Conservation (phyloP, 1,140 invertebrate genomes). For the Calephelis nemesis region DNA sequence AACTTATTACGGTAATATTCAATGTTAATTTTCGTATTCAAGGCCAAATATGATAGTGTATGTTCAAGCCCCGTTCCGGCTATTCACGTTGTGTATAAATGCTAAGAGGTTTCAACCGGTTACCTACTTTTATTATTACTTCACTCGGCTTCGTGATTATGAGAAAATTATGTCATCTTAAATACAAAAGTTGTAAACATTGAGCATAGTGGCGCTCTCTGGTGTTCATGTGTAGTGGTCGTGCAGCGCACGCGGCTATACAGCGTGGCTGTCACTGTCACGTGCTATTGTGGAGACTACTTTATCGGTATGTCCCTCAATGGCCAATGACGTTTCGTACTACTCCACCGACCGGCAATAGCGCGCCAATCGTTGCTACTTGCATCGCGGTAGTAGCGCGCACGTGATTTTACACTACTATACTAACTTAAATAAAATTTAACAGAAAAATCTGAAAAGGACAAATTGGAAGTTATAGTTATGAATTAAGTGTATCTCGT, state of each 20-base stretch:
- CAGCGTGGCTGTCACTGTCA: conserved; percentile 52
- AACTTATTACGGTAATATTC: not conserved
- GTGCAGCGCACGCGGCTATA: conserved; percentile 36
- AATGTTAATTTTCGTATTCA: not conserved
- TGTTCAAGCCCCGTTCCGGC: not conserved
- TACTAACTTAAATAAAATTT: conserved; percentile 34
- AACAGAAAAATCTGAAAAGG: not conserved
- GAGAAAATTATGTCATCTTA: conserved; percentile 62
- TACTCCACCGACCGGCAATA: conserved; percentile 40
- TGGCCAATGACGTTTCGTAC: conserved; percentile 42
- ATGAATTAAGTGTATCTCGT: conserved; percentile 13
- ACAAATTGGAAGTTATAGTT: not conserved
- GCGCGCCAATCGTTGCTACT: conserved; percentile 48
- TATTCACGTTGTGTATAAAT: conserved; percentile 5
- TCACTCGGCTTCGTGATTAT: conserved; percentile 40
- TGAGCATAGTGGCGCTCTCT: conserved; percentile 50
- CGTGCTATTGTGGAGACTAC: conserved; percentile 46
- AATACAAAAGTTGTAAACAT: conserved; percentile 53
- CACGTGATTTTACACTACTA: conserved; percentile 57
- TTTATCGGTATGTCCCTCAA: conserved; percentile 38
- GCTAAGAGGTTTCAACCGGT: conserved; percentile 23
- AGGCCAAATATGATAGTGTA: conserved; percentile 8
- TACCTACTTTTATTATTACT: conserved; percentile 47
- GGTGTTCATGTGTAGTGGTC: not conserved
- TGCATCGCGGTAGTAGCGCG: conserved; percentile 44